Evolutionary conservation across 2,113 vertebrate genomes (phyloP), one percentile per base, ranked within the genome.

Genomic region (Rafetus swinhoei): DNA sequence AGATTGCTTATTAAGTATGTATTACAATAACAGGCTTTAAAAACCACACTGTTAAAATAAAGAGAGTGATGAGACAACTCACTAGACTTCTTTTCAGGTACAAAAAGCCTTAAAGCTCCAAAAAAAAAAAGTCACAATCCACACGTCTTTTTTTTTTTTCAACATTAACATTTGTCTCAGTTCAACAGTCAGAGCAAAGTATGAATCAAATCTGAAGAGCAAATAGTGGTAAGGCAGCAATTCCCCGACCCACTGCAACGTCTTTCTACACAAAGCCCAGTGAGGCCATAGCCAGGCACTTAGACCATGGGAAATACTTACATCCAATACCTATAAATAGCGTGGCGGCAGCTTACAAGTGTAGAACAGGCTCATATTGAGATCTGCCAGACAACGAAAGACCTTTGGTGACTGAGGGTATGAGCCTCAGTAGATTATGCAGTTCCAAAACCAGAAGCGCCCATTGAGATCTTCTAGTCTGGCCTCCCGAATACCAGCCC

Each of bases 181-280:
- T 76, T 76, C 39, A 45, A 72, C n/a, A 74, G 21, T 74, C n/a
- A 7, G 59, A 54, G 55, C 76, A 32, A 54, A 59, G 11, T n/a
- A 9, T 0, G 12, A 74, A 19, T 12, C n/a, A n/a, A n/a, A n/a
- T n/a, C n/a, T n/a, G n/a, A n/a, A n/a, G n/a, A n/a, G n/a, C n/a
- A n/a, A n/a, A 32, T 19, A 4, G 9, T 32, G 35, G 45, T 21
- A 14, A 55, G 10, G 0, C 0, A 6, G 3, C 62, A 14, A 29
- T 87, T n/a, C n/a, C n/a, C n/a, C n/a, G n/a, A n/a, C 81, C 45
- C 57, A 50, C 13, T 0, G 0, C 12, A 9, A 4, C 5, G 1
- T 3, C 15, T 90, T 57, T 72, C 56, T 80, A 19, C 35, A 6
- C 29, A 69, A 13, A 10, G 69, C 79, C 1, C 22, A 59, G 5